Conservation (phyloP, 2,888 invertebrate genomes). For the Dryocosmus kuriphilus region DNA sequence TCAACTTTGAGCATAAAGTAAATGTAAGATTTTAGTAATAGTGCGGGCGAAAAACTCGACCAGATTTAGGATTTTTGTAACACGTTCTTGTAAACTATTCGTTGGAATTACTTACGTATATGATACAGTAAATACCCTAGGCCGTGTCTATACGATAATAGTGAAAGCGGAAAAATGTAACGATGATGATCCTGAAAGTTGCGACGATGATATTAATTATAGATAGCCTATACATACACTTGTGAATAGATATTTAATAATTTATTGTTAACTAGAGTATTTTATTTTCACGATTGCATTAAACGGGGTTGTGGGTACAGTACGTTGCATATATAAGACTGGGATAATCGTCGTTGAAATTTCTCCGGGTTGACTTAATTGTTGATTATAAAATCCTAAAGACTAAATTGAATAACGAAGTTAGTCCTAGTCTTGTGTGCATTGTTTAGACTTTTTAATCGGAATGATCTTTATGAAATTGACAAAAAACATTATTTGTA, state of each 20-base stretch:
- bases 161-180: constrained; percentile 43
- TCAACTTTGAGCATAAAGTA: constrained; percentile 48
- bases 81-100: constrained; percentile 50
- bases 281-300: constrained; percentile 66
- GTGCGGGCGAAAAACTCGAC: constrained; percentile 46
- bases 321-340: constrained; percentile 58
- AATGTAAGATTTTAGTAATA: constrained; percentile 50
- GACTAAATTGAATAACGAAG: not conserved
- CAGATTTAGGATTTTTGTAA: constrained; percentile 54
- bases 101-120: constrained; percentile 52
- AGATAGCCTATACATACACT: constrained; percentile 68
- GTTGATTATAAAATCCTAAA: not conserved
- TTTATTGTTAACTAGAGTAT: constrained; percentile 75
- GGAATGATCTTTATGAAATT: not conserved
- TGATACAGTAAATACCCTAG: constrained; percentile 53
- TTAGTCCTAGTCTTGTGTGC: not conserved
- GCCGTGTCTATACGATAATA: constrained; percentile 60
- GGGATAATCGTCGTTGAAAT: not conserved
- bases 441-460: not conserved
- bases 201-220: constrained; percentile 48
- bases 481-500: not conserved
- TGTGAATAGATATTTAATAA: constrained; percentile 77
- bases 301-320: constrained; percentile 72
- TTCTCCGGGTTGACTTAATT: not conserved
- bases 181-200: constrained; percentile 24